Base-by-base conservation (phyloP, 2,888 invertebrate genomes). In the Arenicola marina region DNA sequence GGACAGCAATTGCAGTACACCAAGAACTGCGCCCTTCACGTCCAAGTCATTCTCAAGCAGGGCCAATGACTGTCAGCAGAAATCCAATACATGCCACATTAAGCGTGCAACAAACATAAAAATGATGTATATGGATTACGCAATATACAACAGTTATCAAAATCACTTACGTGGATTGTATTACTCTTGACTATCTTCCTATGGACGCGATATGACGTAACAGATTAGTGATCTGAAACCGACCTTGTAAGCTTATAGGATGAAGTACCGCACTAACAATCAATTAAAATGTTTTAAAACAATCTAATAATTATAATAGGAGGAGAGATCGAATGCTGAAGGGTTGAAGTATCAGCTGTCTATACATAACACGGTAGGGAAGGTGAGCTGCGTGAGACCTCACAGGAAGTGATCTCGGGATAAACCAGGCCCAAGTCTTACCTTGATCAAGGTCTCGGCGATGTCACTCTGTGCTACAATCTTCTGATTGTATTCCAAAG, bases 401-500 rank as follows among this genome's bases (percentile, higher is more conserved):
- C n/a, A n/a, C n/a, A n/a, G n/a, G n/a, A n/a, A n/a, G n/a, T n/a
- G n/a, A n/a, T n/a, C n/a, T n/a, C n/a, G n/a, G n/a, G n/a, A n/a
- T n/a, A n/a, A n/a, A n/a, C n/a, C n/a, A n/a, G n/a, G n/a, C n/a
- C n/a, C n/a, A n/a, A n/a, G n/a, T n/a, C n/a, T n/a, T n/a, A 80
- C 79, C 73, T 83, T 82, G 7, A 82, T 78, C 7, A 83, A 70
- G 1, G 83, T 82, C 69, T 81, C 82, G 2, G 81, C 75, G 26
- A 82, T 75, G 65, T 83, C 82, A 73, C 82, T 83, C 56, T 74
- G 68, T 61, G 81, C 79, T n/a, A 82, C 74, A 54, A 81, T 73
- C 34, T 65, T 74, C 62, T 73, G 72, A 70, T 78, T 80, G 61
- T 75, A 81, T 4, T 67, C 63, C 31, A 75, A 38, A n/a, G 66